Evolutionary conservation across 2,113 vertebrate genomes (phyloP), one percentile per base, ranked within the genome.

Genomic region (Phyllostomus hastatus): DNA sequence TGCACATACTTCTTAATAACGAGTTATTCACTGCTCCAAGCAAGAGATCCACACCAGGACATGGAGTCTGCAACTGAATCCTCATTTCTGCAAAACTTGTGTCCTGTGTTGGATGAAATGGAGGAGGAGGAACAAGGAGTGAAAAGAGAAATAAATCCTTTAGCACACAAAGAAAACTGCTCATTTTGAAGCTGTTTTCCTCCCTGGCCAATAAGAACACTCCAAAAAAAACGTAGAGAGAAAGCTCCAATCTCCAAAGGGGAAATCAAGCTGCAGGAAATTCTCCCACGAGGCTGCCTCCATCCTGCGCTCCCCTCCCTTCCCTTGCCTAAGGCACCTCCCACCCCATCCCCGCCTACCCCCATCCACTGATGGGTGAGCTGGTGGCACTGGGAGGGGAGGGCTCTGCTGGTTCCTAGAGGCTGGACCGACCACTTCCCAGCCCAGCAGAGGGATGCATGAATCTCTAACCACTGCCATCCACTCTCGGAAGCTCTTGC

Each of bases 401-500:
- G 31, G 3, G 22, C 75, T n/a, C n/a, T n/a, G 20, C 66, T n/a
- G 6, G 20, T 15, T 61, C 35, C 24, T 11, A 11, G 14, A 84
- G 43, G 35, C 35, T 28, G n/a, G 78, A 35, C 22, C 22, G n/a
- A 16, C 28, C 28, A 33, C 43, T 1, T 50, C 50, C 24, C 38
- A 15, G 35, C 31, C 1, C 64, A 19, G 9, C 43, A 69, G 35
- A 52, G n/a, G 2, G 12, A 43, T 0, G 1, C 0, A 1, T 41
- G 14, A 3, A 1, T 38, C 59, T 5, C 46, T 43, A 11, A 57
- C 4, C 31, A 1, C 35, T 10, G 2, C 10, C 8, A 19, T 0
- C 64, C 43, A 4, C 16, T 16, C 72, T 48, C 70, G 9, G 7
- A 22, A 48, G 54, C 15, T 24, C 41, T 28, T 6, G 10, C 1